Conservation (phyloP, 1,140 invertebrate species). For the Leptinotarsa lineolata region DNA sequence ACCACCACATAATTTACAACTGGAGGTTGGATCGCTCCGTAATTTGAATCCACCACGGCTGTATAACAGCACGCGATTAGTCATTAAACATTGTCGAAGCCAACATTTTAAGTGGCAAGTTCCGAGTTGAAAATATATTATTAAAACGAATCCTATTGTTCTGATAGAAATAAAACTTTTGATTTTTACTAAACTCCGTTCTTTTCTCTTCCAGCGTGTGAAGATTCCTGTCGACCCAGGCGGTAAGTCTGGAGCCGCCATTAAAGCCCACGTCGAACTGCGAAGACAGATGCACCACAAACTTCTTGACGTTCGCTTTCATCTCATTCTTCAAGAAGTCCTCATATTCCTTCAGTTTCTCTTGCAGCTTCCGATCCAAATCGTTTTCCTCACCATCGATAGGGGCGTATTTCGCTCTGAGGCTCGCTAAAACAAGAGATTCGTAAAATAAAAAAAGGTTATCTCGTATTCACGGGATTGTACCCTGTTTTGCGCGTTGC, state of each 20-base stretch:
- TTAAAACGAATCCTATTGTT: no score
- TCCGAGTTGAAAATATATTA: no score
- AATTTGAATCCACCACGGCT: no score
- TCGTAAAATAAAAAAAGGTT: background rate
- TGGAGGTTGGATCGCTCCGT: no score
- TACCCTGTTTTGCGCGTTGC: slow-evolving; percentile 20
- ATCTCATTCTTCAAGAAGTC: slow-evolving; percentile 31
- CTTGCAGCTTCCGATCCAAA: slow-evolving; percentile 25
- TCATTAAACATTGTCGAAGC: no score
- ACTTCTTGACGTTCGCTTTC: slow-evolving; percentile 30
- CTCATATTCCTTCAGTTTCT: slow-evolving; percentile 32
- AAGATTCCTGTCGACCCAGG: slow-evolving; percentile 60
- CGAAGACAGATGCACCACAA: slow-evolving; percentile 59
- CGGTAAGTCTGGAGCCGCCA: slow-evolving; percentile 59
- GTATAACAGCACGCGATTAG: no score
- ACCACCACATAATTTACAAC: no score
- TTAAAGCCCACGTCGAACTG: slow-evolving; percentile 59
- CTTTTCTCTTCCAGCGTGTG: slow-evolving; percentile 64
- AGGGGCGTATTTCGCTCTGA: background rate
- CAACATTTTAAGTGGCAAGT: no score
- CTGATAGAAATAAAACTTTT: no score
- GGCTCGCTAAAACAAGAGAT: background rate
- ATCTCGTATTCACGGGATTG: background rate
- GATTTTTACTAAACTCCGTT: slow-evolving; percentile 53
- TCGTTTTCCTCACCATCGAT: slow-evolving; percentile 12